A percentile compares a stretch with the other conserved stretches of the same genome.
phyloP scores from a whole-genome alignment of 1,140 invertebrate species.

The Acromyrmex echinatior region DNA sequence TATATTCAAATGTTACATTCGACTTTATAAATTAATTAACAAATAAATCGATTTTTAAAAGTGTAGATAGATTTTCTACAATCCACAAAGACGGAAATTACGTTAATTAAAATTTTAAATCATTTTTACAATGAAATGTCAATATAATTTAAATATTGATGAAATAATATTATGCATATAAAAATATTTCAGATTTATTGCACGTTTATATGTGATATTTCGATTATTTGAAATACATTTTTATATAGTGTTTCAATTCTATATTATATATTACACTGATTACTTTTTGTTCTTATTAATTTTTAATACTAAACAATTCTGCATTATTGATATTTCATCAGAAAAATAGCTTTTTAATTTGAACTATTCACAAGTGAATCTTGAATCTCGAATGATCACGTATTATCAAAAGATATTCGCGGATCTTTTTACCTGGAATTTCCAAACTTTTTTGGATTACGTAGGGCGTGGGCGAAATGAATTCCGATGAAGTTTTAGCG shows the following conservation, averaged over 20 bases:
- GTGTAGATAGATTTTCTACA: background rate
- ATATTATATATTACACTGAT: background rate
- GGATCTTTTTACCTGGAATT: slow-evolving; percentile 2
- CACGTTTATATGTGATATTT: background rate
- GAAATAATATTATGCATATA: background rate
- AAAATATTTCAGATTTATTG: background rate
- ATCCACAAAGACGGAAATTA: background rate
- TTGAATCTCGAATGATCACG: background rate
- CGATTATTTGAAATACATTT: background rate
- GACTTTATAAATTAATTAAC: background rate
- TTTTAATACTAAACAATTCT: background rate
- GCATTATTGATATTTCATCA: background rate
- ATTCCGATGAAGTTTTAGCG: slow-evolving; percentile 9
- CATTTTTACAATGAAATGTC: background rate
- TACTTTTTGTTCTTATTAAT: background rate
- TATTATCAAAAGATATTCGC: background rate
- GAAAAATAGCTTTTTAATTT: background rate
- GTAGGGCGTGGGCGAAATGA: background rate
- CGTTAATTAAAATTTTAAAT: background rate
- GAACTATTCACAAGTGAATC: background rate
- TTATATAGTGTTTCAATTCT: background rate
- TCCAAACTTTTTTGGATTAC: background rate
- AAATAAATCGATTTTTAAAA: slow-evolving; percentile 3
- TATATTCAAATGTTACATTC: background rate
- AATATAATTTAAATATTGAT: background rate